Evolutionary conservation across 2,888 invertebrate genomes (phyloP), one percentile per base, ranked within the genome.

Genomic region (Pedicia rivosa): DNA sequence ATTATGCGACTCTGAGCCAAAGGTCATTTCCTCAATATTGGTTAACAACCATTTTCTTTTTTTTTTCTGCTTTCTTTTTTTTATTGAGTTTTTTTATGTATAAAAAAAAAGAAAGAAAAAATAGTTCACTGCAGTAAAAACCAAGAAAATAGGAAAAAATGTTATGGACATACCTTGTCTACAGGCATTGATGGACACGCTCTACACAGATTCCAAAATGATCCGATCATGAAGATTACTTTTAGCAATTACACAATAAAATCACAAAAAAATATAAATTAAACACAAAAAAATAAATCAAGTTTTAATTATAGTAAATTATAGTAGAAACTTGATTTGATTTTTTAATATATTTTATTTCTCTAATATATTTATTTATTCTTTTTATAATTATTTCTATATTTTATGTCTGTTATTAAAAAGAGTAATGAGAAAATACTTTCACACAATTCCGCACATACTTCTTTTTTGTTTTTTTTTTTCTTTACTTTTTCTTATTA

Each of bases 181-280:
- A 87, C 82, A 65, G 88, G 87, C 86, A 88, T 86, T 68, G 87
- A 86, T 64, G 88, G 90, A 72, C 90, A 90, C 72, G 88, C 86
- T 68, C 88, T 81, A 71, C 90, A 90, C 71, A 90, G 71, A 71
- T 88, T 90, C 87, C 88, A 88, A 72, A 90, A 88, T 72, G 88
- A 87, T 68, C 88, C 88, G 74, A 90, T 88, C 90, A 90, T 90
- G 70, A 70, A 72, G 69, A 57, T 55, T 36, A 32, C 32, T 41
- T 41, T 43, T 35, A 17, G 19, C 28, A 29, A 24, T 12, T 22
- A n/a, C 10, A 26, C 16, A 19, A 15, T 25, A 35, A 26, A 26
- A 17, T 25, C 24, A 34, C 15, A 15, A 16, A 4, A 27, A 27
- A 27, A 12, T 6, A 20, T 6, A 5, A 20, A 20, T 20, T 20